Base-by-base conservation (phyloP, 2,888 invertebrate species). In the Pteria penguin region DNA sequence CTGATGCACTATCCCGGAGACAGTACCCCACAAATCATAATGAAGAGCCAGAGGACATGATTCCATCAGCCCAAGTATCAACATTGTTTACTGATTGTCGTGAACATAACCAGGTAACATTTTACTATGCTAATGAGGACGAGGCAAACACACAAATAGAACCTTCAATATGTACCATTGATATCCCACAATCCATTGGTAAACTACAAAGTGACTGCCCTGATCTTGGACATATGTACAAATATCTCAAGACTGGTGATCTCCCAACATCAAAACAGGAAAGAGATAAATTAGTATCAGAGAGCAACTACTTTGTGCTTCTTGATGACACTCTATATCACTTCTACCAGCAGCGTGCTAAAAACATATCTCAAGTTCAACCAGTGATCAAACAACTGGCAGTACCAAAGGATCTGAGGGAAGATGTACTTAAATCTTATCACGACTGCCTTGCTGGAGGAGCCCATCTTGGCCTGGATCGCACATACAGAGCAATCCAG, bases 371-470 rank as follows among this genome's bases (percentile, higher is more conserved):
- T 14, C 26, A 55, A 45, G n/a, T 22, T 33, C 55, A 66, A 58
- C 57, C 45, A 11, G 27, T 36, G 11, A 70, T 78, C 26, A 31
- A 58, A 31, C 72, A 73, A 27, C 29, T 73, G 26, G 72, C 65
- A 29, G 57, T 73, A n/a, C 72, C 72, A 33, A 26, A 52, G 55
- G 54, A 55, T 60, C 24, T 73, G 32, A 33, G 72, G 18, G 45
- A 66, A 29, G 72, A 73, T 52, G 72, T 65, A 18, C 24, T 73
- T 5, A 29, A 26, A 26, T 65, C 70, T 1, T 77, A 70, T 4
- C 72, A 75, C 62, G 75, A 73, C 57, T 65, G 63, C 27, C 52
- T 33, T 24, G 61, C 60, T 14, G 61, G 63, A 27, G 72, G 72
- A 1, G 71, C 74, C 22, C 72, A 73, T 26, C 26, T 65, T 29